phyloP scores from a whole-genome alignment of 1,140 invertebrate species.

The Sitophilus oryzae region DNA sequence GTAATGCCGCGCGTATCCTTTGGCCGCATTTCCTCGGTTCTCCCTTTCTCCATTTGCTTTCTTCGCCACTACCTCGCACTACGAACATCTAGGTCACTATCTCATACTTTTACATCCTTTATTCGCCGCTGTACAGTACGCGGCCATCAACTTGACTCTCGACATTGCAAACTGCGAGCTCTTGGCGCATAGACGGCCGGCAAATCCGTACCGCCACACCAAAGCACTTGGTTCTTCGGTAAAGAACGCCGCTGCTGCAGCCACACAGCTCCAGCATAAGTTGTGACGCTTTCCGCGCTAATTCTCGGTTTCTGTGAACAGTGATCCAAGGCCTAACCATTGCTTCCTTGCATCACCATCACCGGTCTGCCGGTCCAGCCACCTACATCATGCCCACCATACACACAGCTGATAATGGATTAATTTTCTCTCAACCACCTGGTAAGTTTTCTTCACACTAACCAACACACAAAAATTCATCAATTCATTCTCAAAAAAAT shows the following conservation, averaged over 20 bases:
- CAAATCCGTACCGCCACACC: neutral
- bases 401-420: slow-evolving; percentile 39
- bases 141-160: slow-evolving; percentile 22
- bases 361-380: slow-evolving; percentile 30
- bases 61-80: slow-evolving; percentile 43
- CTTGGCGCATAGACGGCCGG: slow-evolving; percentile 5
- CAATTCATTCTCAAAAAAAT: too few species aligned
- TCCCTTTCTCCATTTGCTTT: slow-evolving; percentile 44
- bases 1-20: slow-evolving; percentile 39
- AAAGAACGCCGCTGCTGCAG: neutral
- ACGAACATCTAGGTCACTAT: slow-evolving; percentile 44
- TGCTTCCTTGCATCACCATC: slow-evolving; percentile 32
- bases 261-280: neutral
- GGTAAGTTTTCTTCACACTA: slow-evolving; percentile 32
- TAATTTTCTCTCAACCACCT: slow-evolving; percentile 38
- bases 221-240: slow-evolving; percentile 19
- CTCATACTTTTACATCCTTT: slow-evolving; percentile 37
- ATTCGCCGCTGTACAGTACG: slow-evolving; percentile 22
- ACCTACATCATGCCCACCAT: slow-evolving; percentile 35
- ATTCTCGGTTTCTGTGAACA: slow-evolving; percentile 20
- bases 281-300: neutral
- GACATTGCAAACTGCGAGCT: slow-evolving; percentile 24
- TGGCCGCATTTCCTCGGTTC: slow-evolving; percentile 43
- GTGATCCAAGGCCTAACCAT: slow-evolving; percentile 32
- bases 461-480: too few species aligned